Percentiles rank a stretch among this genome's conserved stretches.
phyloP scores from a whole-genome alignment of 2,888 invertebrate genomes.

The Hyposoter didymator region DNA sequence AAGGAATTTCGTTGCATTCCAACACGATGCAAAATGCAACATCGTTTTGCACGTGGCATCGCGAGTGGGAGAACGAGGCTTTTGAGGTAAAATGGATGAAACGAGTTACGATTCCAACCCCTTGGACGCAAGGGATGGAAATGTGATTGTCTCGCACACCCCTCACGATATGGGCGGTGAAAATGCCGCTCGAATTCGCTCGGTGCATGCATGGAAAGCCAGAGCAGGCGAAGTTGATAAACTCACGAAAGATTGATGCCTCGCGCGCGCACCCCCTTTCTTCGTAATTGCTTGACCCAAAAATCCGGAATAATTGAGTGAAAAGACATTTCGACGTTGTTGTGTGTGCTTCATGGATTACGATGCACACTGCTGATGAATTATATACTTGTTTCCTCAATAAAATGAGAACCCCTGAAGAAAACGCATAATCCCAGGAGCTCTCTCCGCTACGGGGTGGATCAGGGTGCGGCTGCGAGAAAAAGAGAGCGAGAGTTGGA shows the following conservation, averaged over 20 bases:
- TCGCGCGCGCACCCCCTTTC: not conserved
- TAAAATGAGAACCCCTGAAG: conserved; percentile 69
- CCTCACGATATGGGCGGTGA: not conserved
- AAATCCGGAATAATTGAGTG: not conserved
- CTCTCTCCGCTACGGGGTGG: conserved; percentile 65
- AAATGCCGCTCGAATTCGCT: not conserved
- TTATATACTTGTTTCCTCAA: conserved; percentile 5
- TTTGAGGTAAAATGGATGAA: not conserved
- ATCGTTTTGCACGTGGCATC: too few species aligned
- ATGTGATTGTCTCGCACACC: not conserved
- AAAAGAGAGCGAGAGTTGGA: conserved; percentile 22
- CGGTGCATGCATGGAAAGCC: not conserved
- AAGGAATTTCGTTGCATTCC: too few species aligned
- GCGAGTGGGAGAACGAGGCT: not conserved
- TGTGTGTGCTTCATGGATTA: conserved; percentile 2
- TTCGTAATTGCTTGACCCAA: not conserved
- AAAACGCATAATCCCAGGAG: conserved; percentile 73
- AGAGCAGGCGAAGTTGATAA: too few species aligned
- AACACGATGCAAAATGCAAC: too few species aligned
- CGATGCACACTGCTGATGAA: not conserved
- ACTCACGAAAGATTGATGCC: too few species aligned
- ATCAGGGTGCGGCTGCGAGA: conserved; percentile 73
- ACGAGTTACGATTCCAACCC: not conserved
- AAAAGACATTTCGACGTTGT: not conserved
- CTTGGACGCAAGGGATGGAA: not conserved